Evolutionary conservation across 2,888 invertebrate genomes (phyloP), one percentile per base, ranked within the genome.

Genomic region (Athetis lepigone): DNA sequence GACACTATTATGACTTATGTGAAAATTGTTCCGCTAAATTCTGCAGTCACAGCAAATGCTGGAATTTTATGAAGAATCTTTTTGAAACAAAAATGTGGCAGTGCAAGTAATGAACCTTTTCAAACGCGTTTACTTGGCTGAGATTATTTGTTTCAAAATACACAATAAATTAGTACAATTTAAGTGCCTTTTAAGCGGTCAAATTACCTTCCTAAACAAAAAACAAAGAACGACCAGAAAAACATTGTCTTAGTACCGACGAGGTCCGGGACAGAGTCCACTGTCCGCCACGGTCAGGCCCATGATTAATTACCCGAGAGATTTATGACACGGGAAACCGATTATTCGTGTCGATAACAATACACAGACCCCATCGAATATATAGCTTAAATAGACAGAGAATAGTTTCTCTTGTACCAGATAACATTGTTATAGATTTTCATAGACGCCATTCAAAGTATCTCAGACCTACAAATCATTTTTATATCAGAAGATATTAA

Each of bases 221-320:
- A 67, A 72, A 71, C 50, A 70, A 68, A 68, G 56, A 64, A 49
- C 27, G 33, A 36, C 11, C 13, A 58, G 60, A 71, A 75, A 77
- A 79, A 71, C 61, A 52, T 57, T 56, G 81, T 80, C 65, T 70
- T 61, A 54, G 62, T 64, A 79, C 64, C 57, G 54, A 46, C 59
- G 58, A 62, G 68, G 39, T 54, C 50, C 42, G 66, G 59, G 70
- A 75, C 68, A 71, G 68, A 63, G 66, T 51, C 82, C 75, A 72
- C 61, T 76, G 77, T 80, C 83, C 77, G 78, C 77, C 77, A 79
- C 57, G 75, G 82, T 82, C 83, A 78, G 79, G 58, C 69, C 69
- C 72, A 78, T 88, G 89, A 89, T 89, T 89, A 89, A 89, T 89
- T 87, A 85, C 82, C 51, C 60, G 50, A 54, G 75, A 89, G 89